Conservation (phyloP, 1,140 invertebrate genomes). For the Eciton burchellii region DNA sequence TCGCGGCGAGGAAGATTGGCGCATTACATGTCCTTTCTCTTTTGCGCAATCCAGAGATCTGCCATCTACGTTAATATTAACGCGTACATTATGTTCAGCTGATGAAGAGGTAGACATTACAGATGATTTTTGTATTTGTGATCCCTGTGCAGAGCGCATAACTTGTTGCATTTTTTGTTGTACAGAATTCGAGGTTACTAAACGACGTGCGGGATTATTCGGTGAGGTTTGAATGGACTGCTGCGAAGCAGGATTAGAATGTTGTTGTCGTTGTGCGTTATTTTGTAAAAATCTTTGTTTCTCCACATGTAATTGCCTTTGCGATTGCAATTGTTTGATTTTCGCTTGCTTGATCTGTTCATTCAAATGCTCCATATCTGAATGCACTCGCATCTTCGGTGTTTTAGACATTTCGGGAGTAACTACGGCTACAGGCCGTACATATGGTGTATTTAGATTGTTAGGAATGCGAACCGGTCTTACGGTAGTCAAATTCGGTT, state of each 20-base stretch:
- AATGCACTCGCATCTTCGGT: conserved; percentile 43
- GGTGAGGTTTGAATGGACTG: conserved; percentile 43
- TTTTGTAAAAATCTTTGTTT: conserved; percentile 48
- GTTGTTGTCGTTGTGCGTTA: conserved; percentile 55
- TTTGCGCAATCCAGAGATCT: conserved; percentile 62
- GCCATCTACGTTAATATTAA: conserved; percentile 56
- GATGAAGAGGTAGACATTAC: conserved; percentile 58
- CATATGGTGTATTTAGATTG: conserved; percentile 31
- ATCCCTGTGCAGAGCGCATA: conserved; percentile 76
- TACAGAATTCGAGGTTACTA: conserved; percentile 37
- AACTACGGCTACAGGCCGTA: conserved; percentile 61
- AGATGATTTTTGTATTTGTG: conserved; percentile 71
- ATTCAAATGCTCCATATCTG: conserved; percentile 77
- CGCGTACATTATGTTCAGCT: conserved; percentile 14
- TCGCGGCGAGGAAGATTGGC: conserved; percentile 64
- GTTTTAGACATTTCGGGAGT: conserved; percentile 61
- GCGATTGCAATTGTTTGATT: conserved; percentile 66
- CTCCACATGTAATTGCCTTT: conserved; percentile 54
- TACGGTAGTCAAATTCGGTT: conserved; percentile 59
- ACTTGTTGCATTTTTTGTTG: conserved; percentile 79
- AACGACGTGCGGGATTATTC: conserved; percentile 24
- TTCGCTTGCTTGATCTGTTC: conserved; percentile 79
- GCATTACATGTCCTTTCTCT: conserved; percentile 60
- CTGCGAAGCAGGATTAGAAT: conserved; percentile 56
- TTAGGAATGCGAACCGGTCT: conserved; percentile 44